Conservation (phyloP, 2,888 invertebrate genomes). For the Cacoxenus indagator region DNA sequence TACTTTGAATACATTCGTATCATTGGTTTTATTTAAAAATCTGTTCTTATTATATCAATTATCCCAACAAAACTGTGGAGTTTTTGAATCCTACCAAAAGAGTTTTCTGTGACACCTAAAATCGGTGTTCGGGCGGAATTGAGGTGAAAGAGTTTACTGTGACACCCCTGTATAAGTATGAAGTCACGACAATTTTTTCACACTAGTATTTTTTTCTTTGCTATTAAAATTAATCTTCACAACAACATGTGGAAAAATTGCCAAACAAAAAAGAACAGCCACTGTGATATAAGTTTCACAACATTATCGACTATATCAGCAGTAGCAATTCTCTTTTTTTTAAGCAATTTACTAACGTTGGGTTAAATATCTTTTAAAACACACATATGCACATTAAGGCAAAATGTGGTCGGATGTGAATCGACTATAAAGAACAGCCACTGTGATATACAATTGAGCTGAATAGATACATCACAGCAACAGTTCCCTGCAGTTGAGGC, state of each 20-base stretch:
- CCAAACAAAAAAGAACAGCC: slow-evolving; percentile 69
- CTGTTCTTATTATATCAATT: too few relatives aligned
- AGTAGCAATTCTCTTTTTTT: slow-evolving; percentile 59
- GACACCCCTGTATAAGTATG: too few relatives aligned
- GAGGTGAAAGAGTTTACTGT: too few relatives aligned
- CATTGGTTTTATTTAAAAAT: too few relatives aligned
- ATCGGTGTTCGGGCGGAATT: too few relatives aligned
- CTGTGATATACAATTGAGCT: slow-evolving; percentile 57
- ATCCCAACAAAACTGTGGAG: too few relatives aligned
- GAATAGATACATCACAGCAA: slow-evolving; percentile 61
- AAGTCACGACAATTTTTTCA: too few relatives aligned
- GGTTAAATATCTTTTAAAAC: slow-evolving; percentile 11
- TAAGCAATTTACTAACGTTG: slow-evolving; percentile 40
- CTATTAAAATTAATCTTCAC: neutral
- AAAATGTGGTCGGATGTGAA: slow-evolving; percentile 30
- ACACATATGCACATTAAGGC: slow-evolving; percentile 12
- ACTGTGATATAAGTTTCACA: slow-evolving; percentile 66
- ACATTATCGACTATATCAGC: slow-evolving; percentile 49
- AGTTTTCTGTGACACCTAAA: too few relatives aligned
- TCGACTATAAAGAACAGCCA: slow-evolving; percentile 68
- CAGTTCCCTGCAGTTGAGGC: slow-evolving; percentile 58
- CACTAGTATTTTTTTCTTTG: too few relatives aligned
- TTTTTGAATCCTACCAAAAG: too few relatives aligned
- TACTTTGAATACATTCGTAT: too few relatives aligned
- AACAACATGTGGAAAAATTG: slow-evolving; percentile 41